Conservation (phyloP, 2,888 invertebrate species). For the Leptinotarsa peninsularis region DNA sequence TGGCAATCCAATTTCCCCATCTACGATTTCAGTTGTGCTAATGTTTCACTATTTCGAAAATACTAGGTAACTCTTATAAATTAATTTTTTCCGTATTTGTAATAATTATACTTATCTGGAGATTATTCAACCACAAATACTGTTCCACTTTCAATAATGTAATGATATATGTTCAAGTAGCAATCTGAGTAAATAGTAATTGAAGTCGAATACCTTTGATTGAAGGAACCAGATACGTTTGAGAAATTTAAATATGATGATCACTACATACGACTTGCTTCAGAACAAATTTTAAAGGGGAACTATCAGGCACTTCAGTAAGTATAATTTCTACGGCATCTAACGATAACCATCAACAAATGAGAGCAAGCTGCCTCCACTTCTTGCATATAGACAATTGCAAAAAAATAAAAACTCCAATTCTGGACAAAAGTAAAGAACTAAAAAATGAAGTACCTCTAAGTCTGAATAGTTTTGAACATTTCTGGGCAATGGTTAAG, state of each 20-base stretch:
- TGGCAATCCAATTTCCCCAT: slow-evolving; percentile 10
- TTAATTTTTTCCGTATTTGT: background rate
- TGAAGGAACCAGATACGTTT: background rate
- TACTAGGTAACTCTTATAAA: slow-evolving; percentile 2
- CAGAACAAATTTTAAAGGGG: too few species aligned
- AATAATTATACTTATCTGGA: slow-evolving; percentile 15
- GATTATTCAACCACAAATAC: slow-evolving; percentile 17
- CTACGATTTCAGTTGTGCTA: background rate
- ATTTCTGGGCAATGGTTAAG: too few species aligned
- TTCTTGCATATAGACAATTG: too few species aligned
- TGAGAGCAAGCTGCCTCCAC: too few species aligned
- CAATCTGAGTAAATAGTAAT: slow-evolving; percentile 7
- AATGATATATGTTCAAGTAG: slow-evolving; percentile 10
- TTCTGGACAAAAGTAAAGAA: too few species aligned
- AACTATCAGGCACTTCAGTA: too few species aligned
- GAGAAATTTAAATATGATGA: background rate
- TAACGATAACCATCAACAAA: too few species aligned
- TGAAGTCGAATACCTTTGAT: background rate
- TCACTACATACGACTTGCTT: background rate
- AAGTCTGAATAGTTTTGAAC: too few species aligned
- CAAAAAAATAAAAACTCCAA: too few species aligned
- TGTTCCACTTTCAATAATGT: slow-evolving; percentile 23
- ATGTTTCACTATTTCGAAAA: slow-evolving; percentile 15
- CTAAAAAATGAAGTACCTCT: too few species aligned
- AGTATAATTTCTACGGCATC: too few species aligned